Conservation (phyloP, 2,113 vertebrate genomes). For the Crotalus horridus region DNA sequence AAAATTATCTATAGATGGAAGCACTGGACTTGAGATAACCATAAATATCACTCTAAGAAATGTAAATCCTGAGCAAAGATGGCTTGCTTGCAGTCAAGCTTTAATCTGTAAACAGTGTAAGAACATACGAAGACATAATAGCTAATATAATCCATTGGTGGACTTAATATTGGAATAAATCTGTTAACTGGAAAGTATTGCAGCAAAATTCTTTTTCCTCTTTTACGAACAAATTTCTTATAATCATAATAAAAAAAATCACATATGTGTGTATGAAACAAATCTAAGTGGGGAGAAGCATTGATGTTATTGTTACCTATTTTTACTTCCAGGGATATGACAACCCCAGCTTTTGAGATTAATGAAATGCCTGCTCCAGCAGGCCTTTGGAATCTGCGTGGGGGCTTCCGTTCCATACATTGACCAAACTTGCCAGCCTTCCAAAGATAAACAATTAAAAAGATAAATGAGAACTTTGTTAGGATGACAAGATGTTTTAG, state of each 20-base stretch:
- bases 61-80: conserved; percentile 22
- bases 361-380: not conserved
- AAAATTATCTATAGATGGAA: conserved; percentile 42
- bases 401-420: conserved; percentile 56
- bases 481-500: conserved; percentile 70
- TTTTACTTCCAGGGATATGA: conserved; percentile 2
- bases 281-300: not conserved
- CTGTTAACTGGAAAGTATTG: not conserved
- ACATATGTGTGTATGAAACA: conserved; percentile 18
- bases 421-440: conserved; percentile 61
- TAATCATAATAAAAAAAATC: conserved; percentile 14
- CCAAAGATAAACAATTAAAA: conserved; percentile 55
- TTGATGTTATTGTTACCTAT: conserved; percentile 26
- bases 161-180: not conserved
- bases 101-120: conserved; percentile 45
- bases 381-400: conserved; percentile 40
- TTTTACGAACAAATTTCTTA: conserved; percentile 15
- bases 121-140: conserved; percentile 13
- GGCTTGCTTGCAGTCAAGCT: conserved; percentile 43
- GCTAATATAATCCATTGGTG: conserved; percentile 17
- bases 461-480: conserved; percentile 65
- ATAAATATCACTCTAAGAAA: conserved; percentile 40
- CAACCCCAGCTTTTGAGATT: conserved; percentile 20
- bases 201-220: conserved; percentile 15
- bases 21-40: conserved; percentile 10